Evolutionary conservation across 2,113 vertebrate species (phyloP), one percentile per base, ranked within the genome.

Genomic region (Pyrgilauda ruficollis): DNA sequence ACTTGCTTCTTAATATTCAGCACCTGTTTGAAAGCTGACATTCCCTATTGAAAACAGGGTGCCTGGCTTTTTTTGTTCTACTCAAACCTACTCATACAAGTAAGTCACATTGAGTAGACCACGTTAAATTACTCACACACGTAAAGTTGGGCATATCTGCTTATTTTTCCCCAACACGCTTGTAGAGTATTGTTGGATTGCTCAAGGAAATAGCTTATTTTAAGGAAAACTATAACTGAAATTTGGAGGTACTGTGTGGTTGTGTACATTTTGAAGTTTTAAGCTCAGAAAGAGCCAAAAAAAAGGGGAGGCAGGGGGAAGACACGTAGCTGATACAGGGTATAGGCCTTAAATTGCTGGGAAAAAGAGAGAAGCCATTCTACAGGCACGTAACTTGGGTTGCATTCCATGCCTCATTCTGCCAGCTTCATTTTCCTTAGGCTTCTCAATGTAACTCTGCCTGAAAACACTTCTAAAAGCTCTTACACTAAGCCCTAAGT

Each of bases 231-330:
- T 44, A 39, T 33, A 55, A 46, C 26, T 30, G 76, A 79, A 55
- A 66, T 67, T 21, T 43, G 43, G 31, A 79, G 37, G 49, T 11
- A 10, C 14, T 30, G 3, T 46, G 39, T 75, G 43, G 17, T 19
- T 74, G 9, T 70, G 46, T 75, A n/a, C 30, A 58, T 84, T 39
- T 81, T 74, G 3, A 66, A 37, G 22, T 24, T 58, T 59, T 67
- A 72, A 72, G 33, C 13, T 26, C 14, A 63, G 77, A 31, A 87
- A 76, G 53, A 76, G 3, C 2, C 30, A 22, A 27, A 30, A 28
- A 63, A 28, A 24, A 6, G 2, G 3, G 3, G 5, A 15, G 10
- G 3, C 2, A 4, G 2, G 4, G 23, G 1, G 7, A 69, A 37
- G 24, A 50, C 22, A 4, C 9, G 11, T 46, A 47, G 16, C 37